Percentiles rank a stretch among this genome's conserved stretches.
These are phyloP conservation scores for Hemichromis elongatus DNA, from an alignment of 2,113 vertebrate species.

Conservation along the genomic window DNA sequence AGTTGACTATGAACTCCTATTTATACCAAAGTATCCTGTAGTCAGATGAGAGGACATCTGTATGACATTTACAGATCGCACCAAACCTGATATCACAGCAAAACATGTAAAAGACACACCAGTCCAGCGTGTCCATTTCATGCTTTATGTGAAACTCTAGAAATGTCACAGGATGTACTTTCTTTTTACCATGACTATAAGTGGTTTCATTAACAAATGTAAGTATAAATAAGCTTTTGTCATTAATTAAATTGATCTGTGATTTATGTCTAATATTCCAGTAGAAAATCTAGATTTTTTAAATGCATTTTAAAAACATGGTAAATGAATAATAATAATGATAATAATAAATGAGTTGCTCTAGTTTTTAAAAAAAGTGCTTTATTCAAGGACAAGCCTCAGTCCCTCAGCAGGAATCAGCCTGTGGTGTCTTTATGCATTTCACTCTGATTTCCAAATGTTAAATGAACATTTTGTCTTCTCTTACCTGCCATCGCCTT, in stretches of 20 bases:
- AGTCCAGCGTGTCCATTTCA: too few relatives aligned
- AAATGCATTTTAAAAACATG: background rate
- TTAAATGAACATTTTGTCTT: background rate
- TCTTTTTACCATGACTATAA: background rate
- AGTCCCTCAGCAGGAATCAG: background rate
- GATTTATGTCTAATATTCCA: background rate
- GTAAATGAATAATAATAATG: background rate
- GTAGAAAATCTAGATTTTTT: background rate
- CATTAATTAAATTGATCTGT: background rate
- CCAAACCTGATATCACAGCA: too few relatives aligned
- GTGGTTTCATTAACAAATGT: background rate
- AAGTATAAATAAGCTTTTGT: background rate
- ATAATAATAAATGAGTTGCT: background rate
- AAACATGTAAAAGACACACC: too few relatives aligned
- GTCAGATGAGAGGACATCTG: too few relatives aligned
- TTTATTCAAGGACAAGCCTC: background rate
- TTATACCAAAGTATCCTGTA: too few relatives aligned
- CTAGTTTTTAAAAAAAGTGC: background rate
- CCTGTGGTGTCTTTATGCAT: background rate
- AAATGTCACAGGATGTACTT: background rate
- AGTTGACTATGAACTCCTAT: too few relatives aligned
- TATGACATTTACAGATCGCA: too few relatives aligned
- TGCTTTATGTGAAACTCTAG: too few relatives aligned
- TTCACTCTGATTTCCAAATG: background rate
- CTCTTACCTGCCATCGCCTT: constrained; percentile 88